Evolutionary conservation across 2,888 invertebrate species (phyloP).

Genomic region (Epiperipatus broadwayi): DNA sequence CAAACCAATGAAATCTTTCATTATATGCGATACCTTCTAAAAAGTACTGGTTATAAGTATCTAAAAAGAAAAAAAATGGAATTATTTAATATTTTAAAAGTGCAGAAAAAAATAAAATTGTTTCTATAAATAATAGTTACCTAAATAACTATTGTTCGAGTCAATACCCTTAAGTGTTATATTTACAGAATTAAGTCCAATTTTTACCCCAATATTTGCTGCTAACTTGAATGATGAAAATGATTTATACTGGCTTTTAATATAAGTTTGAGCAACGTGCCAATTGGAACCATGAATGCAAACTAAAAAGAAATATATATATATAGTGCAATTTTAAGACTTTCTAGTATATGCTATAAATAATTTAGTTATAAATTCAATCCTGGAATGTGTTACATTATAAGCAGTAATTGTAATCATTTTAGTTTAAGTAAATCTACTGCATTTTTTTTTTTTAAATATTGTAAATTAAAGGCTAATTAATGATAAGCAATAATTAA

Average conservation of each 20-base stretch:
- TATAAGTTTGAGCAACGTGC: slow-evolving; percentile 66
- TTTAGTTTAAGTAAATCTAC: too few relatives aligned
- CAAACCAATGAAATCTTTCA: slow-evolving; percentile 74
- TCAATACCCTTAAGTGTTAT: slow-evolving; percentile 81
- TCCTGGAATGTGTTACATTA: too few relatives aligned
- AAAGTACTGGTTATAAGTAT: slow-evolving; percentile 34
- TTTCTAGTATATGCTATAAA: too few relatives aligned
- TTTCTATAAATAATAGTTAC: too few relatives aligned
- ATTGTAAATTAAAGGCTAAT: too few relatives aligned
- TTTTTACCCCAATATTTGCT: slow-evolving; percentile 72
- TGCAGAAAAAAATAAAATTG: slow-evolving; percentile 8
- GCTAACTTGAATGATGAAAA: slow-evolving; percentile 69
- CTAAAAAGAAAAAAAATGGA: slow-evolving; percentile 22
- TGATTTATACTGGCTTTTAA: slow-evolving; percentile 68
- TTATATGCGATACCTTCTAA: slow-evolving; percentile 63
- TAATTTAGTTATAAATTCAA: too few relatives aligned
- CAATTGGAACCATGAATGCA: slow-evolving; percentile 75
- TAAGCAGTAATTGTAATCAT: too few relatives aligned
- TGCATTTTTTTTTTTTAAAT: too few relatives aligned
- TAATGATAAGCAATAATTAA: too few relatives aligned
- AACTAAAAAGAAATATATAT: slow-evolving; percentile 40
- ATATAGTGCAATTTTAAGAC: too few relatives aligned
- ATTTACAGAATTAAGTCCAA: slow-evolving; percentile 84
- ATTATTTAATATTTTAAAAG: background rate
- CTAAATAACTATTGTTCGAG: too few relatives aligned